Conservation (phyloP, 2,888 invertebrate genomes). For the Augiades crinisus region DNA sequence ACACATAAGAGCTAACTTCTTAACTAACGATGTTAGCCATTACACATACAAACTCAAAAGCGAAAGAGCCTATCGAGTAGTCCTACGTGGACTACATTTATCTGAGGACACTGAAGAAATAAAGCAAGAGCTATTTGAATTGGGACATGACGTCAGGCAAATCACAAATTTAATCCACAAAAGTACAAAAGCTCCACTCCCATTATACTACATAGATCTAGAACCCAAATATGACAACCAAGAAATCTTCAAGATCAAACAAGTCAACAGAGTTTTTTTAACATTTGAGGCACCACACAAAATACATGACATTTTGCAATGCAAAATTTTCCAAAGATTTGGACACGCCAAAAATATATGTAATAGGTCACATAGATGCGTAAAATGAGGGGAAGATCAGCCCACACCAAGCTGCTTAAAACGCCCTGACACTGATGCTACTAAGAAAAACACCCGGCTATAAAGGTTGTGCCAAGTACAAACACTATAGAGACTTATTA, state of each 20-base stretch:
- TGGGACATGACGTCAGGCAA: slow-evolving; percentile 26
- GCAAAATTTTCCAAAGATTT: slow-evolving; percentile 34
- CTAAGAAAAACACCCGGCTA: background rate
- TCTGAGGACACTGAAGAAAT: slow-evolving; percentile 24
- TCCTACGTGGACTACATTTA: slow-evolving; percentile 25
- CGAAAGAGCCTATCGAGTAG: slow-evolving; percentile 30
- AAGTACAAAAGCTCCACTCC: slow-evolving; percentile 29
- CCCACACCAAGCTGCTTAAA: slow-evolving; percentile 28
- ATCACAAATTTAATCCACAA: slow-evolving; percentile 27
- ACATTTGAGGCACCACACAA: slow-evolving; percentile 34
- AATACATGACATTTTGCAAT: slow-evolving; percentile 33
- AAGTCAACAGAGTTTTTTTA: slow-evolving; percentile 22
- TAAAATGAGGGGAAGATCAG: slow-evolving; percentile 33
- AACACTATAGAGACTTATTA: background rate
- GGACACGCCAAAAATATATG: slow-evolving; percentile 37
- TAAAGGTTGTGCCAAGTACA: background rate
- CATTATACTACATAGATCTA: slow-evolving; percentile 35
- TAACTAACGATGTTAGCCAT: slow-evolving; percentile 17
- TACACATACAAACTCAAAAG: slow-evolving; percentile 30
- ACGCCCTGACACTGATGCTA: slow-evolving; percentile 30
- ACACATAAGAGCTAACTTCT: slow-evolving; percentile 21
- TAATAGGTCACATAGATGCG: slow-evolving; percentile 32
- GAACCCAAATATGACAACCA: slow-evolving; percentile 34
- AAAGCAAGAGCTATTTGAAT: slow-evolving; percentile 18
- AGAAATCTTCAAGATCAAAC: slow-evolving; percentile 28